These are phyloP conservation scores for Chrysemys picta DNA, from an alignment of 2,113 vertebrate species.

Conservation along the genomic window DNA sequence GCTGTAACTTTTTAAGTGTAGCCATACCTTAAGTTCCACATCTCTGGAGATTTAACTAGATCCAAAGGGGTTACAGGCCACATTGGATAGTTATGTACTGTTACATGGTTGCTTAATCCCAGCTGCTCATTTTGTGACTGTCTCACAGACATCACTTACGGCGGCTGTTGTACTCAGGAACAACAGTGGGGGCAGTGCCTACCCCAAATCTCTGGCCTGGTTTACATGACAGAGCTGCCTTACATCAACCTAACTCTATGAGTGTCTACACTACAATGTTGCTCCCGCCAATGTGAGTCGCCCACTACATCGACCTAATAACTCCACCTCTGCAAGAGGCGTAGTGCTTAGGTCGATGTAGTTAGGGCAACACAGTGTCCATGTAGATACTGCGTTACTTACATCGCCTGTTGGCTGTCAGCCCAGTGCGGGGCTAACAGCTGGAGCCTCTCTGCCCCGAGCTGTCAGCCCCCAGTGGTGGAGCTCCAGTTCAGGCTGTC, in stretches of 20 bases:
- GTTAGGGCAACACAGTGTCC: not conserved
- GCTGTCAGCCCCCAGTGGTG: too few relatives aligned
- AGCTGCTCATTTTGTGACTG: constrained; percentile 28
- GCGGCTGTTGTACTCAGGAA: not conserved
- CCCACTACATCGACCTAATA: not conserved
- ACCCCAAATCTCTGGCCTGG: not conserved
- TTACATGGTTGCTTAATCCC: constrained; percentile 58
- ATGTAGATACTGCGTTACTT: not conserved
- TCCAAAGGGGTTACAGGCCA: constrained; percentile 51
- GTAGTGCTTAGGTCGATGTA: not conserved
- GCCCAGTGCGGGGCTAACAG: not conserved
- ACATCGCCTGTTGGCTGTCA: not conserved
- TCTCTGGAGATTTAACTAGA: constrained; percentile 59
- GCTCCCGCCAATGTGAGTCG: not conserved
- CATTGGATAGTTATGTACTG: constrained; percentile 56
- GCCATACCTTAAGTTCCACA: not conserved
- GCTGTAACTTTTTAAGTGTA: too few relatives aligned
- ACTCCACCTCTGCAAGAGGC: not conserved
- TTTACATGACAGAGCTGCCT: too few relatives aligned
- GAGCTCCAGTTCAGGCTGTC: not conserved
- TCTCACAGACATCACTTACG: not conserved
- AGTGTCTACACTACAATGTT: not conserved
- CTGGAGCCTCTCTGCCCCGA: too few relatives aligned
- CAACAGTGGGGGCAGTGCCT: not conserved
- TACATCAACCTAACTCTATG: not conserved